phyloP scores from a whole-genome alignment of 2,888 invertebrate genomes.

The Caenorhabditis virilis region DNA sequence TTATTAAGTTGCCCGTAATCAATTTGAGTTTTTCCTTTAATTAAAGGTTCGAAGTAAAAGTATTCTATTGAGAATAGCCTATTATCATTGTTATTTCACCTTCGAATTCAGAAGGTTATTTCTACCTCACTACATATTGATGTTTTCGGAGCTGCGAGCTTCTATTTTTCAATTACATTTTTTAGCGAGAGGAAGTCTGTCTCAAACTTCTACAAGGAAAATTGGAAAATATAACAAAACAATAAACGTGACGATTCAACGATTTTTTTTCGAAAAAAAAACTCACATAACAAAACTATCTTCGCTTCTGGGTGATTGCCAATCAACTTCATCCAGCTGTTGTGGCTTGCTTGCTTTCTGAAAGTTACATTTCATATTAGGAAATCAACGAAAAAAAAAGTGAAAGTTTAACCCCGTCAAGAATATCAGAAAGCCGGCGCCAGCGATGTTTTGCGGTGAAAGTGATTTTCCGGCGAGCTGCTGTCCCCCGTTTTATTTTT shows the following conservation, averaged over 20 bases:
- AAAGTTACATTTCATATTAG: constrained; percentile 3
- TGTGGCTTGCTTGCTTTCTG: constrained; percentile 30
- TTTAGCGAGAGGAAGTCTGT: background rate
- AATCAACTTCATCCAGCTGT: constrained; percentile 10
- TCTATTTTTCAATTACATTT: background rate
- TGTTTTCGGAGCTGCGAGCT: constrained; percentile 14
- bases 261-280: background rate
- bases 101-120: too few relatives aligned
- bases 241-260: too few relatives aligned
- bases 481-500: background rate
- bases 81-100: too few relatives aligned
- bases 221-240: too few relatives aligned
- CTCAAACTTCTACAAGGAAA: too few relatives aligned
- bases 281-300: constrained; percentile 30
- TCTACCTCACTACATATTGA: too few relatives aligned
- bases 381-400: background rate
- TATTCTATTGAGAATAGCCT: too few relatives aligned
- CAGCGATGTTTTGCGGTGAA: constrained; percentile 26
- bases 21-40: too few relatives aligned
- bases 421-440: constrained; percentile 16
- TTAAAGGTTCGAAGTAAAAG: too few relatives aligned
- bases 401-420: constrained; percentile 3
- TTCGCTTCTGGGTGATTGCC: constrained; percentile 29
- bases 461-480: background rate
- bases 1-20: too few relatives aligned